Evolutionary conservation across 2,888 invertebrate genomes (phyloP).

Genomic region (Hirtodrosophila cameraria): DNA sequence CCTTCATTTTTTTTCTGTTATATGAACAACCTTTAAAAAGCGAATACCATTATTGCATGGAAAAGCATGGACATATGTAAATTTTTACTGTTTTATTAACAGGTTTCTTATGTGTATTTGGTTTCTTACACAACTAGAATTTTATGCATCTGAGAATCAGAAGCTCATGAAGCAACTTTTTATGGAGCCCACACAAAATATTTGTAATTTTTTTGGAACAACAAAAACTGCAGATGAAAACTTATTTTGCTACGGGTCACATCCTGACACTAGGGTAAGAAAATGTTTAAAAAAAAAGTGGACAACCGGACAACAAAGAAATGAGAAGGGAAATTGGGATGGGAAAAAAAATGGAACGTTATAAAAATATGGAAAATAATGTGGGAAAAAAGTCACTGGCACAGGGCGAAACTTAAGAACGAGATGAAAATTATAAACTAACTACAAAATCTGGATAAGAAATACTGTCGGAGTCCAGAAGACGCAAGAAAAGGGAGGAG

Average conservation of each 20-base stretch:
- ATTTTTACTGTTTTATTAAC: constrained; percentile 34
- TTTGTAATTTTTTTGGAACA: constrained; percentile 12
- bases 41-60: neutral
- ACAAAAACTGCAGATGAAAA: constrained; percentile 59
- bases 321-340: neutral
- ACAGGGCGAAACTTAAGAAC: constrained; percentile 60
- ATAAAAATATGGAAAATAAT: constrained; percentile 68
- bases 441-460: constrained; percentile 78
- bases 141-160: constrained; percentile 15
- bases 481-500: neutral
- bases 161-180: constrained; percentile 35
- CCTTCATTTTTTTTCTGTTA: neutral
- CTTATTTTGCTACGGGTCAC: constrained; percentile 63
- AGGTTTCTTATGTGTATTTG: constrained; percentile 22
- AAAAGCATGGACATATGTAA: constrained; percentile 2
- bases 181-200: constrained; percentile 16
- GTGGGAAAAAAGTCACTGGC: constrained; percentile 37
- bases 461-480: constrained; percentile 26
- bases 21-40: neutral
- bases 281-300: constrained; percentile 25
- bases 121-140: neutral
- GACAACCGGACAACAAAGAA: constrained; percentile 42
- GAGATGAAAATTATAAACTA: constrained; percentile 79
- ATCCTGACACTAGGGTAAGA: constrained; percentile 47
- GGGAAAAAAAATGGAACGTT: constrained; percentile 12